Evolutionary conservation across 2,797 vertebrate genomes (phyloP), one percentile per base, ranked within the genome.

Genomic region (Phoeniculus purpureus): DNA sequence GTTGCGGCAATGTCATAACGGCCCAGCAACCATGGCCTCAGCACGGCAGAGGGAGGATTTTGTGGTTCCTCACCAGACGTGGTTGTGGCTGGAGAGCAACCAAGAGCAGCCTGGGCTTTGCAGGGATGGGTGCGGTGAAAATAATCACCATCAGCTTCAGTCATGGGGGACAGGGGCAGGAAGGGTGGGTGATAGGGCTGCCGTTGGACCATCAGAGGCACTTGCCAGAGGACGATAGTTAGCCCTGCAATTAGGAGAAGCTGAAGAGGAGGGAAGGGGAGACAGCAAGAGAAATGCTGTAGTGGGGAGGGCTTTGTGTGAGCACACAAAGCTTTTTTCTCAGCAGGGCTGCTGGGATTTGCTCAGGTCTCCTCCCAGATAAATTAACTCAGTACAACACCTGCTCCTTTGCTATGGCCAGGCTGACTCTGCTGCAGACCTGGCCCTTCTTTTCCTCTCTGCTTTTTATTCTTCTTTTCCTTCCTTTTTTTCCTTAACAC

Each of bases 201-300:
- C 11, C 77, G 64, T 73, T 52, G 87, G 88, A 61, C 91, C 81
- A 88, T 92, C 89, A 78, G 91, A 95, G 87, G 92, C 76, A 68
- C 92, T 93, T 90, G 92, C 93, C 93, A 81, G 92, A 87, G 82
- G 86, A 81, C 45, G 48, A n/a, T n/a, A n/a, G n/a, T 95, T 93
- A 93, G 93, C 55, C 77, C 71, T 70, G 71, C 90, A 92, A 80
- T 94, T 90, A 95, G 87, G 74, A 86, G 90, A 68, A 52, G 66
- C 29, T 50, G 78, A 68, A 91, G 74, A 81, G 65, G 48, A 83
- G 58, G 71, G 73, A 90, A 87, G 62, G 72, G 47, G 75, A 85
- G 87, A n/a, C 60, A 73, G 68, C 43, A 37, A 54, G 56, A 82
- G 20, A 27, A 72, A 54, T 5, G 65, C 27, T 90, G 77, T 51